A percentile compares a stretch with the other conserved stretches of the same genome.
phyloP scores from a whole-genome alignment of 1,140 invertebrate species.

The Drosophila bifasciata region DNA sequence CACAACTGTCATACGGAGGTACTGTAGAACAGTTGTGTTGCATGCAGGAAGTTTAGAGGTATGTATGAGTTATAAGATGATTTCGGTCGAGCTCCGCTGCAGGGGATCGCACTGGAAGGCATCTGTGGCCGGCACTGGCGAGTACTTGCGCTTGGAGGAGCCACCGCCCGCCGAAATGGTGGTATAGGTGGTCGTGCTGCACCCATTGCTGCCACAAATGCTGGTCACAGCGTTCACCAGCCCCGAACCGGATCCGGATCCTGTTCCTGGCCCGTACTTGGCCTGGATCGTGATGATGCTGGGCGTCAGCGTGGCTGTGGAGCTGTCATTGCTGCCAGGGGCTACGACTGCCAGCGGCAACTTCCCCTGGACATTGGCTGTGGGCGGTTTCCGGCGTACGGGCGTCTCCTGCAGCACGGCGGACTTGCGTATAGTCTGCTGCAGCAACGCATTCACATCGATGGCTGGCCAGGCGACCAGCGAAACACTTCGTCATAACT shows the following conservation, averaged over 20 bases:
- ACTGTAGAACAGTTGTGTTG: constrained; percentile 12
- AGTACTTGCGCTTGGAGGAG: constrained; percentile 50
- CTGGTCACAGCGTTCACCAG: constrained; percentile 60
- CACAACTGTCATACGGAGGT: constrained; percentile 25
- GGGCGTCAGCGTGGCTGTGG: constrained; percentile 73
- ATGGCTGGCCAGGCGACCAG: constrained; percentile 84
- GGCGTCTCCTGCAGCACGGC: constrained; percentile 72
- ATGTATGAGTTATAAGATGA: constrained; percentile 72
- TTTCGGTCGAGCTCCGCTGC: constrained; percentile 74
- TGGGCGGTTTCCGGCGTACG: constrained; percentile 20
- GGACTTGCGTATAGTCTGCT: constrained; percentile 81
- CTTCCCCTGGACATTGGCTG: background rate
- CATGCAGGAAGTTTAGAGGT: constrained; percentile 26
- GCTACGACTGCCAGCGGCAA: constrained; percentile 12
- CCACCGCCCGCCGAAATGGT: constrained; percentile 36
- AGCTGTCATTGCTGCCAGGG: constrained; percentile 75
- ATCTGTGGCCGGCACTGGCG: constrained; percentile 44
- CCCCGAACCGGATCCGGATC: constrained; percentile 38
- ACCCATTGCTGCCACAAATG: constrained; percentile 51
- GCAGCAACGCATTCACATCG: constrained; percentile 79
- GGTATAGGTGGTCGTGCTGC: constrained; percentile 40
- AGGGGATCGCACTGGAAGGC: constrained; percentile 69
- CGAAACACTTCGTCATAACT: constrained; percentile 84
- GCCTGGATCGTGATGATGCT: constrained; percentile 65
- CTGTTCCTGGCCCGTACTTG: constrained; percentile 52